A percentile compares a stretch with the other conserved stretches of the same genome.
Evolutionary conservation across 2,113 vertebrate species (phyloP).

Genomic region (Chaetops frenatus): DNA sequence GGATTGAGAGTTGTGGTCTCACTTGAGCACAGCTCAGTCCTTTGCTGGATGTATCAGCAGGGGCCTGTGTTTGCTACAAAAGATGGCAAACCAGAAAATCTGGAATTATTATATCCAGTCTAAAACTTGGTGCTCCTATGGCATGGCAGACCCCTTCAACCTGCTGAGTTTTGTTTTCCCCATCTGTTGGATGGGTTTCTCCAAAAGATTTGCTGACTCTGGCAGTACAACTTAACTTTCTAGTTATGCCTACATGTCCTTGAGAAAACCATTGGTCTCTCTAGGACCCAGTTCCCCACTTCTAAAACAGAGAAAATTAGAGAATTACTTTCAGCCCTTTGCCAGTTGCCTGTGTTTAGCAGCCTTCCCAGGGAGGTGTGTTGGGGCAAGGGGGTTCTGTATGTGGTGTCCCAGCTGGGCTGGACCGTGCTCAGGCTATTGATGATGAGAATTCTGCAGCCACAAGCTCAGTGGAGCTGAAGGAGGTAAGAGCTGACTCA

Average conservation of each 20-base stretch:
- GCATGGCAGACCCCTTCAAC: background rate
- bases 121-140: background rate
- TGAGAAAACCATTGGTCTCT: background rate
- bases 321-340: background rate
- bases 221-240: background rate
- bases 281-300: background rate
- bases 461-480: background rate
- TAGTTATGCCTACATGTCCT: background rate
- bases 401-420: background rate
- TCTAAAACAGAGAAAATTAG: background rate
- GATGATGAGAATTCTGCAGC: background rate
- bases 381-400: background rate
- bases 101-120: background rate
- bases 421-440: accelerated
- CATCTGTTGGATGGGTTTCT: background rate
- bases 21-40: background rate
- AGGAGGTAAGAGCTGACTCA: conserved; percentile 37
- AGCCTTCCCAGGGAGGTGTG: background rate
- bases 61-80: background rate
- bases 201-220: background rate
- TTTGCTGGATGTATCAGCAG: background rate
- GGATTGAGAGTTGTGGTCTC: background rate
- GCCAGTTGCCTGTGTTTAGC: background rate
- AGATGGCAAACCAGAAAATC: background rate
- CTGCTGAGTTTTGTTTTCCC: background rate